Percentiles rank a stretch among this genome's conserved stretches.
Conservation (phyloP, 2,797 vertebrate species). For the Lerista edwardsae region DNA sequence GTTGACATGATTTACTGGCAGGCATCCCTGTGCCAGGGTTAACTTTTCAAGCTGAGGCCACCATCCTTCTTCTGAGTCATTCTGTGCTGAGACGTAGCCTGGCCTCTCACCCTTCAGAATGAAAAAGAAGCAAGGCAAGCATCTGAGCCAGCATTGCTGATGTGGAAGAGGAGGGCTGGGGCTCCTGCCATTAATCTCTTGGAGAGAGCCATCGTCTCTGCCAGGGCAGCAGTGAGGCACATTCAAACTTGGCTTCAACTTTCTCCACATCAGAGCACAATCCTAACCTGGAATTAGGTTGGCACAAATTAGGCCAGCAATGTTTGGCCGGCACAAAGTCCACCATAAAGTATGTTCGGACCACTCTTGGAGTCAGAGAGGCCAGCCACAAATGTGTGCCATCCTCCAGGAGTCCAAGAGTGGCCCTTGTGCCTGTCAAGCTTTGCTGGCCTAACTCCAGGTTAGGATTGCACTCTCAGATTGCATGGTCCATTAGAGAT, state of each 20-base stretch:
- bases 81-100: fast-evolving
- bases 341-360: too few relatives aligned
- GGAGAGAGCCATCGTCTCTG: neutral
- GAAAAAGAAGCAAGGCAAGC: neutral
- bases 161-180: constrained; percentile 7
- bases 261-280: neutral
- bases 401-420: too few relatives aligned
- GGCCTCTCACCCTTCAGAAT: neutral
- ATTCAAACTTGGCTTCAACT: constrained; percentile 33
- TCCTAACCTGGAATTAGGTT: too few relatives aligned
- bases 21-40: neutral
- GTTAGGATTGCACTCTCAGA: too few relatives aligned
- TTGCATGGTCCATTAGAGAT: neutral
- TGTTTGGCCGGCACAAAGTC: too few relatives aligned
- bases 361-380: too few relatives aligned
- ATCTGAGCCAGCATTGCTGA: neutral
- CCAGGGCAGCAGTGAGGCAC: neutral
- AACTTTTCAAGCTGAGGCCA: neutral
- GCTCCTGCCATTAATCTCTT: neutral
- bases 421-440: too few relatives aligned
- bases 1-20: neutral
- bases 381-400: too few relatives aligned
- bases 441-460: too few relatives aligned
- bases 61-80: neutral
- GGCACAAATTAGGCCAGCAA: too few relatives aligned